These are phyloP conservation scores for Ichneumoninae sp. DNA, from an alignment of 2,888 invertebrate species.

Conservation along the genomic window DNA sequence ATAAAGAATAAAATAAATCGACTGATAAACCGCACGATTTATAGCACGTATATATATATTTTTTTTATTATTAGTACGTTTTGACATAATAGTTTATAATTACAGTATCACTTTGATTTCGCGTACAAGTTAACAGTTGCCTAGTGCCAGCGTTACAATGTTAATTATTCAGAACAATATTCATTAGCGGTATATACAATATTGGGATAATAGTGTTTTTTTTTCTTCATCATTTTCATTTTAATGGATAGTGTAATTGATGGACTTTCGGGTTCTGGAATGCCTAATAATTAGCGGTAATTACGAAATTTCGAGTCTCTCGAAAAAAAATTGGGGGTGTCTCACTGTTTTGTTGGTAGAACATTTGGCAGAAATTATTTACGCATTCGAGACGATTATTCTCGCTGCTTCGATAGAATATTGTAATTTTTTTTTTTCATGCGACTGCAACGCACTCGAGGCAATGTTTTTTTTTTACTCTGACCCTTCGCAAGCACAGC, in stretches of 20 bases:
- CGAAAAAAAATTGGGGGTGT: slow-evolving; percentile 77
- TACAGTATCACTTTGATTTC: slow-evolving; percentile 73
- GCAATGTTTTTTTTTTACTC: background rate
- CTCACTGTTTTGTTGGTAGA: slow-evolving; percentile 75
- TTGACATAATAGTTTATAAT: slow-evolving; percentile 69
- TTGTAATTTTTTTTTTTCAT: slow-evolving; percentile 26
- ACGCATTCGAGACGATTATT: slow-evolving; percentile 27
- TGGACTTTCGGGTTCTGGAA: slow-evolving; percentile 81
- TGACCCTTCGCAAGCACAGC: background rate
- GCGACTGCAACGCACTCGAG: slow-evolving; percentile 35
- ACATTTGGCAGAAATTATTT: slow-evolving; percentile 29
- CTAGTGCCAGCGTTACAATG: slow-evolving; percentile 72
- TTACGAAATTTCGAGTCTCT: slow-evolving; percentile 72
- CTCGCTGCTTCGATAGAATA: slow-evolving; percentile 22
- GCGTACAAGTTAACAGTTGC: slow-evolving; percentile 71
- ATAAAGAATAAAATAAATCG: background rate
- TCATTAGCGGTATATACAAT: slow-evolving; percentile 82
- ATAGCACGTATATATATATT: slow-evolving; percentile 49
- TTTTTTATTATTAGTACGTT: slow-evolving; percentile 62
- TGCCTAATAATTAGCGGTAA: slow-evolving; percentile 81
- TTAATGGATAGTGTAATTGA: slow-evolving; percentile 77
- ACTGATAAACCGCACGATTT: slow-evolving; percentile 1
- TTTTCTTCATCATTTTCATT: slow-evolving; percentile 55
- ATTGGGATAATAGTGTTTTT: slow-evolving; percentile 68
- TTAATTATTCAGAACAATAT: slow-evolving; percentile 81